Percentiles rank a stretch among this genome's conserved stretches.
Conservation (phyloP, 2,797 vertebrate genomes). For the Glyptemys insculpta region DNA sequence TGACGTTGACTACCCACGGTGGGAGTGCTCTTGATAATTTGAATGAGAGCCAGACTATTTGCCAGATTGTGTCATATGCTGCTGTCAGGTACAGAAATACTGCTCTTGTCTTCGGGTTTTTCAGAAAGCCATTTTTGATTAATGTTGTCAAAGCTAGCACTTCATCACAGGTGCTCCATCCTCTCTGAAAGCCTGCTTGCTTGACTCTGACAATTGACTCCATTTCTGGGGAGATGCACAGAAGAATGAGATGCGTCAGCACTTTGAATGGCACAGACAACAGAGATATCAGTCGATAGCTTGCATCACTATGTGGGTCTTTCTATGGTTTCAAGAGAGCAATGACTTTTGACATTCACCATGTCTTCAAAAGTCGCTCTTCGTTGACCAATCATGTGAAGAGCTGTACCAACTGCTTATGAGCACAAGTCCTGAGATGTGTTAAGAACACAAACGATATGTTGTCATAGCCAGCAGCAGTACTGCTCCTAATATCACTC, state of each 20-base stretch:
- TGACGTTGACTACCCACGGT: background rate
- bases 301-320: background rate
- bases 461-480: background rate
- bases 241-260: background rate
- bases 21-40: background rate
- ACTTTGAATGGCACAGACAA: background rate
- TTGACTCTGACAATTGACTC: background rate
- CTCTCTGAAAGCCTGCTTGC: background rate
- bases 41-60: background rate
- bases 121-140: background rate
- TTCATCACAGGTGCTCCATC: background rate
- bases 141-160: background rate
- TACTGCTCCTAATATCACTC: background rate
- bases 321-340: background rate
- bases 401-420: background rate
- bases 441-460: background rate
- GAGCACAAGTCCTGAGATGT: background rate
- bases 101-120: background rate
- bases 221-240: background rate
- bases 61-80: background rate
- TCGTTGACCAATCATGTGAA: background rate
- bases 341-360: background rate
- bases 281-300: background rate
- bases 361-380: background rate
- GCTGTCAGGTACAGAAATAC: background rate